Evolutionary conservation across 1,140 invertebrate genomes (phyloP), one percentile per base, ranked within the genome.

Genomic region (Chionoecetes opilio): DNA sequence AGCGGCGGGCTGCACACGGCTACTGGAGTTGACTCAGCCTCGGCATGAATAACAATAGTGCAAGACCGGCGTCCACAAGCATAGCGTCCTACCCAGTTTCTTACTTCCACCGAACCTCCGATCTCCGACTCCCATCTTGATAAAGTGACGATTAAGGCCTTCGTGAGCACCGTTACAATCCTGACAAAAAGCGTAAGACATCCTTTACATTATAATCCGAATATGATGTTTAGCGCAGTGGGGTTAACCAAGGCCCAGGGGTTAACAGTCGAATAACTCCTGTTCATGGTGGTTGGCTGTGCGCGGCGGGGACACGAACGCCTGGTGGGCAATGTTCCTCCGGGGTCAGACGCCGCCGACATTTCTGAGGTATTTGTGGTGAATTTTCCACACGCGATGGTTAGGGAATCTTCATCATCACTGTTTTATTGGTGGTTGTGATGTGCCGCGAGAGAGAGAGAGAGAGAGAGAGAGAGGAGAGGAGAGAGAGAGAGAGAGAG

Each of bases 381-480:
- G 90, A 85, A 86, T 95, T 95, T 95, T 92, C 94, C 53, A 82
- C 94, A 95, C 94, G 94, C 94, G 92, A 92, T 95, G 89, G 89
- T 92, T 90, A 92, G 82, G 34, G 35, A 95, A 92, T 88, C 94
- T 88, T 87, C 63, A 95, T 92, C 84, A 82, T 92, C 63, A 92
- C 91, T 85, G 87, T 82, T 75, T 85, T 92, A 86, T 41, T 38
- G 34, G 88, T 9, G 29, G 88, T 38, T 90, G 35, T 90, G 38
- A 41, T 90, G 37, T 90, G 38, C 37, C 46, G 46, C 46, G 21
- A 17, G 11, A 9, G 2, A 17, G 46, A 3, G 46, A 14, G 11
- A 17, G 46, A 9, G 46, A 53, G 21, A 17, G 46, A 9, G 21
- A 17, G 11, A 9, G 2, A 17, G 46, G n/a, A 3, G 46, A 14